These are phyloP conservation scores for Stomatorhinus walkeri DNA, from an alignment of 2,797 vertebrate species.

Conservation along the genomic window DNA sequence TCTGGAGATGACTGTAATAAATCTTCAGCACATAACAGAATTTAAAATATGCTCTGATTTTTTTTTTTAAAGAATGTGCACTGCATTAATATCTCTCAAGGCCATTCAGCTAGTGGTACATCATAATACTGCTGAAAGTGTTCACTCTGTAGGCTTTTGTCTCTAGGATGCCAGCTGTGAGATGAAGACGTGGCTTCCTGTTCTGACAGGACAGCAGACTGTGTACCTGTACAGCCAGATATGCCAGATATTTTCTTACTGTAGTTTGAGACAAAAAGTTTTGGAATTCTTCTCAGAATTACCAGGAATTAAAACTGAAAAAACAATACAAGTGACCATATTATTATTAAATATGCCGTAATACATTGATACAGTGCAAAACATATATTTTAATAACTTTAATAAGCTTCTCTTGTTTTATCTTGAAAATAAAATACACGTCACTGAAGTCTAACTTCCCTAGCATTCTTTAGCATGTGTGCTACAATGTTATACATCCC, in stretches of 20 bases:
- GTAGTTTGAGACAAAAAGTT: neutral
- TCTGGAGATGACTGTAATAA: constrained; percentile 8
- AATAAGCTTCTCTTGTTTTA: neutral
- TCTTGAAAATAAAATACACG: neutral
- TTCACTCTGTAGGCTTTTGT: neutral
- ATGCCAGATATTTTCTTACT: neutral
- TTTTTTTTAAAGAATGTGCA: neutral
- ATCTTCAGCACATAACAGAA: neutral
- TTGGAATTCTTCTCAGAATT: neutral
- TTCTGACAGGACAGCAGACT: neutral
- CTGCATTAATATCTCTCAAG: neutral
- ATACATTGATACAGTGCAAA: neutral
- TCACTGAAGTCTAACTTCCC: neutral
- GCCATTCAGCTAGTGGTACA: neutral
- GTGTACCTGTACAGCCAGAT: neutral
- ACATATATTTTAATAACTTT: neutral
- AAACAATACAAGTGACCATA: neutral
- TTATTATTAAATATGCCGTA: neutral
- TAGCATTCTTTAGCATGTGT: neutral
- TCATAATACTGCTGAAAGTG: neutral
- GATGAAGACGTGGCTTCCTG: neutral
- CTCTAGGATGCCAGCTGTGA: neutral
- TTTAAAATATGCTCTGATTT: neutral
- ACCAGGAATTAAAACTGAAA: neutral
- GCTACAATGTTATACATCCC: neutral